Evolutionary conservation across 2,888 invertebrate species (phyloP).

Genomic region (Drepana falcataria): DNA sequence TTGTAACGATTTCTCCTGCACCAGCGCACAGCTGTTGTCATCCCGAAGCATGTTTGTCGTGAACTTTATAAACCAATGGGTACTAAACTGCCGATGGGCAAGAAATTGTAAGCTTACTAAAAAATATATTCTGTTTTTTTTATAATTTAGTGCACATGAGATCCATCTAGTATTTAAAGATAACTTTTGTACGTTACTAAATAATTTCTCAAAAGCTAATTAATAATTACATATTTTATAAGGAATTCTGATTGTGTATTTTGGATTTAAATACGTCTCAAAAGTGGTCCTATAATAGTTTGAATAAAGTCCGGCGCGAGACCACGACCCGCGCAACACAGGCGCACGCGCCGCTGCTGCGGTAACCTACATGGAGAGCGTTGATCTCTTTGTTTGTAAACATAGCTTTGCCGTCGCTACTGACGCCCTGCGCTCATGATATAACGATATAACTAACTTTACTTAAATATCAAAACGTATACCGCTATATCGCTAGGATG

Average conservation of each 20-base stretch:
- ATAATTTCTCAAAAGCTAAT: too few species aligned
- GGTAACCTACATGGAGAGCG: constrained; percentile 75
- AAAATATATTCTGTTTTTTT: too few species aligned
- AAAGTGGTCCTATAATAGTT: background rate
- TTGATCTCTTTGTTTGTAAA: constrained; percentile 80
- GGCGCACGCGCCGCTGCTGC: constrained; percentile 35
- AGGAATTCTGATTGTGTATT: background rate
- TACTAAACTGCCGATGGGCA: background rate
- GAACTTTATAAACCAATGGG: background rate
- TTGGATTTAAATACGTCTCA: background rate
- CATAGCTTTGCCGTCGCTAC: constrained; percentile 57
- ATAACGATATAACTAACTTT: constrained; percentile 1
- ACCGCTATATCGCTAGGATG: too few species aligned
- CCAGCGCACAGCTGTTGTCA: constrained; percentile 40
- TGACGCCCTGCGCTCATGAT: constrained; percentile 28
- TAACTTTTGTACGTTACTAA: too few species aligned
- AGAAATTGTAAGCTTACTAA: background rate
- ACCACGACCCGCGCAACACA: constrained; percentile 75
- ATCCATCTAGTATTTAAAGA: too few species aligned
- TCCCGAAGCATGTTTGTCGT: constrained; percentile 30
- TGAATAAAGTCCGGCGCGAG: constrained; percentile 21
- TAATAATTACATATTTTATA: too few species aligned
- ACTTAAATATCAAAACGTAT: background rate
- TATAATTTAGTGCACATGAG: too few species aligned
- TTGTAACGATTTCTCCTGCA: constrained; percentile 68